phyloP scores from a whole-genome alignment of 2,888 invertebrate genomes.

The Oligia fasciuncula region DNA sequence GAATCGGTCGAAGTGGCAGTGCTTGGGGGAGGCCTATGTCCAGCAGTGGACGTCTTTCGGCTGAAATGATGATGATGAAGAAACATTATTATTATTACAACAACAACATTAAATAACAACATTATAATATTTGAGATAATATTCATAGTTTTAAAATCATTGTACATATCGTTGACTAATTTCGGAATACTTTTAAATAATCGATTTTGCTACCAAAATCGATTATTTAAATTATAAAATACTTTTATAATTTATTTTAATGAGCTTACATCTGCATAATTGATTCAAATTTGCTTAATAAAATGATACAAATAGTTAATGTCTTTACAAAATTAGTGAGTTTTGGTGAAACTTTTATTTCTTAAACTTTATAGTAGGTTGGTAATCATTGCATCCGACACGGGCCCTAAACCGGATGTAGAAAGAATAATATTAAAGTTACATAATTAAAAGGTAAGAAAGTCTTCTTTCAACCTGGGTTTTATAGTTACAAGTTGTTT shows the following conservation, averaged over 20 bases:
- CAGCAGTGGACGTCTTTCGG: no score
- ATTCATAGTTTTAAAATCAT: constrained; percentile 8
- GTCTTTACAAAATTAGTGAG: not conserved
- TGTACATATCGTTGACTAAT: constrained; percentile 11
- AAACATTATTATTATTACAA: no score
- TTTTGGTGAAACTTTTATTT: not conserved
- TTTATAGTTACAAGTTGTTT: no score
- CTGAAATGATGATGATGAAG: no score
- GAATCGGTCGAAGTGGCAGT: no score
- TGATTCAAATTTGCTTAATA: constrained; percentile 20
- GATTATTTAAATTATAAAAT: no score
- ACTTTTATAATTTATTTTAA: constrained; percentile 26
- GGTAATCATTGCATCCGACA: not conserved
- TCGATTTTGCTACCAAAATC: no score
- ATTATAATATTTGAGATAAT: not conserved
- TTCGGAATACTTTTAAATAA: constrained; percentile 23
- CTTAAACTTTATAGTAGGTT: not conserved
- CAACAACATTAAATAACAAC: no score
- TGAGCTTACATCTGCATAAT: constrained; percentile 29
- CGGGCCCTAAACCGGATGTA: not conserved
- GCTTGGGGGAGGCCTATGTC: no score
- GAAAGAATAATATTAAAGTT: not conserved
- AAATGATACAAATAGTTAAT: constrained; percentile 2
- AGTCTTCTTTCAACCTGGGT: not conserved
- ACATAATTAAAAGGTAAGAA: not conserved